Conservation (phyloP, 2,113 vertebrate genomes). For the Rynchops niger region DNA sequence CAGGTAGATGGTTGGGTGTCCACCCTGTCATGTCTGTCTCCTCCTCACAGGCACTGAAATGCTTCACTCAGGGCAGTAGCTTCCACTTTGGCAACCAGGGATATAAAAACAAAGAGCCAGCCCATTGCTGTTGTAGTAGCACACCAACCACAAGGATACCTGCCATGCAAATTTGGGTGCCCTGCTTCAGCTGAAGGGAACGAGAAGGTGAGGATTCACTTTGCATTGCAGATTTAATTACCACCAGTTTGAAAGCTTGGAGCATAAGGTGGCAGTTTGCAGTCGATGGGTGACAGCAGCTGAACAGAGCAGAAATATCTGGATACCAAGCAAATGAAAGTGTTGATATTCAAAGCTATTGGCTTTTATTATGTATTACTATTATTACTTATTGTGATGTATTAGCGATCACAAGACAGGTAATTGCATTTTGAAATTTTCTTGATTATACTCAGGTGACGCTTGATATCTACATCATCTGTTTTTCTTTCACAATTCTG, state of each 20-base stretch:
- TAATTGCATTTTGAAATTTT: neutral
- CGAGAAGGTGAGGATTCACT: neutral
- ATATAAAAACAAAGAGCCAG: neutral
- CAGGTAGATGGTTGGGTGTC: neutral
- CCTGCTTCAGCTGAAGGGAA: neutral
- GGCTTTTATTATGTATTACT: neutral
- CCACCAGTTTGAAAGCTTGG: neutral
- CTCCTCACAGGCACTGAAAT: neutral
- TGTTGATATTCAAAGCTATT: neutral
- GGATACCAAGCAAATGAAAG: neutral
- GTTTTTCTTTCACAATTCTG: neutral
- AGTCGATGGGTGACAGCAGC: neutral
- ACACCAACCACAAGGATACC: neutral
- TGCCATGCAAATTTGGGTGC: neutral
- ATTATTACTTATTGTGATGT: neutral
- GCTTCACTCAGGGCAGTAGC: neutral
- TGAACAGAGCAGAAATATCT: neutral
- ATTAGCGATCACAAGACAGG: neutral
- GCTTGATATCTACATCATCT: neutral
- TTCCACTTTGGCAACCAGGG: neutral
- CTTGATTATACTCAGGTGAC: neutral
- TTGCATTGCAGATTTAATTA: neutral
- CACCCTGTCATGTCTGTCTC: neutral
- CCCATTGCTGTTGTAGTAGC: neutral
- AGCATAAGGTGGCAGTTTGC: neutral